Evolutionary conservation across 64 coral and sea anemone genomes (phyloP).

Genomic region (Pachyseris speciosa): DNA sequence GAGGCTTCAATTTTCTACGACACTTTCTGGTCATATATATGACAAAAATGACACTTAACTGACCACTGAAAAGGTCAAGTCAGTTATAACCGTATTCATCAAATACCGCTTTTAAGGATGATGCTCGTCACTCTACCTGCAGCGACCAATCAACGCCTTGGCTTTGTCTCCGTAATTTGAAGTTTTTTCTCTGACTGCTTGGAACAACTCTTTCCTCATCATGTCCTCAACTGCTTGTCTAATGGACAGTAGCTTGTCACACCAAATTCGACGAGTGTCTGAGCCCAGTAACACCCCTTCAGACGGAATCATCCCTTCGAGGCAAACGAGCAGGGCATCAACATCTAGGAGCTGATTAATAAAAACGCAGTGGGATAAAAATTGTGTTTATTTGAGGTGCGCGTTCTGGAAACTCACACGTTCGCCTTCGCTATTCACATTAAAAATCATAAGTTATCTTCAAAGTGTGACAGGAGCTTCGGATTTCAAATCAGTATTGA

Average conservation of each 20-base stretch:
- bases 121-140: conserved; percentile 16
- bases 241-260: conserved; percentile 54
- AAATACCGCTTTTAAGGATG: no score
- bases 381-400: no score
- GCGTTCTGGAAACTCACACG: no score
- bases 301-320: conserved; percentile 29
- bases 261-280: conserved; percentile 48
- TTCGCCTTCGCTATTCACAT: no score
- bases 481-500: no score
- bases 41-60: no score
- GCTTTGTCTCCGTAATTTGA: conserved; percentile 40
- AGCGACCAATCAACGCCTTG: not conserved
- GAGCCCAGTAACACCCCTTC: not conserved
- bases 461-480: no score
- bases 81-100: no score
- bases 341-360: conserved; percentile 49
- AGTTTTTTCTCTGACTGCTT: not conserved
- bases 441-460: no score
- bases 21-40: no score
- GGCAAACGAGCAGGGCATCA: conserved; percentile 41
- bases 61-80: no score
- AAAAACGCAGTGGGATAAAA: not conserved
- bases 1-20: no score
- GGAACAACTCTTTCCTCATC: conserved; percentile 44
- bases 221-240: conserved; percentile 69